phyloP scores from a whole-genome alignment of 2,797 vertebrate genomes.

The Onychomys torridus region DNA sequence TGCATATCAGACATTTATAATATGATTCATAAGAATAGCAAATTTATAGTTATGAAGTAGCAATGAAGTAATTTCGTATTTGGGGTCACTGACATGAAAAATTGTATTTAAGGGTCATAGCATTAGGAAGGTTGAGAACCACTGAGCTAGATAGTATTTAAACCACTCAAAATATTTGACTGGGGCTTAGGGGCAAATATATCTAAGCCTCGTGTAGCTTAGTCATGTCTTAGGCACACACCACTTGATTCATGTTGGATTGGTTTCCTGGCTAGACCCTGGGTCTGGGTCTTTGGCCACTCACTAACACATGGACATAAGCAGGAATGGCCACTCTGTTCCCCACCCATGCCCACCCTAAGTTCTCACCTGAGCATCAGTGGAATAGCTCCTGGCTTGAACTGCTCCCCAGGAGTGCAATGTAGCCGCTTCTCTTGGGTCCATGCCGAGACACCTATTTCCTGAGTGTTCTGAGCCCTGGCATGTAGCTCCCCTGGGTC shows the following conservation, averaged over 20 bases:
- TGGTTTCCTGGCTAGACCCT: accelerated
- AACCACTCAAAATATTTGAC: background rate
- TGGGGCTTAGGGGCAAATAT: background rate
- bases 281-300: background rate
- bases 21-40: background rate
- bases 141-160: background rate
- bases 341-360: accelerated
- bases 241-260: background rate
- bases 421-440: background rate
- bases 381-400: no score
- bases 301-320: accelerated
- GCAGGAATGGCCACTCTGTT: background rate
- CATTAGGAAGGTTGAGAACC: background rate
- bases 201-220: background rate
- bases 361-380: background rate
- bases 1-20: background rate
- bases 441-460: background rate
- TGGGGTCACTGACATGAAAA: background rate
- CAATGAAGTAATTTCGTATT: background rate
- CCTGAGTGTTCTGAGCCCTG: background rate
- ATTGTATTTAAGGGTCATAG: no score
- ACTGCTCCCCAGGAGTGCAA: background rate
- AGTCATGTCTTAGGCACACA: background rate
- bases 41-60: background rate
- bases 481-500: background rate